phyloP scores from a whole-genome alignment of 2,113 vertebrate species.

The Phaethon lepturus region DNA sequence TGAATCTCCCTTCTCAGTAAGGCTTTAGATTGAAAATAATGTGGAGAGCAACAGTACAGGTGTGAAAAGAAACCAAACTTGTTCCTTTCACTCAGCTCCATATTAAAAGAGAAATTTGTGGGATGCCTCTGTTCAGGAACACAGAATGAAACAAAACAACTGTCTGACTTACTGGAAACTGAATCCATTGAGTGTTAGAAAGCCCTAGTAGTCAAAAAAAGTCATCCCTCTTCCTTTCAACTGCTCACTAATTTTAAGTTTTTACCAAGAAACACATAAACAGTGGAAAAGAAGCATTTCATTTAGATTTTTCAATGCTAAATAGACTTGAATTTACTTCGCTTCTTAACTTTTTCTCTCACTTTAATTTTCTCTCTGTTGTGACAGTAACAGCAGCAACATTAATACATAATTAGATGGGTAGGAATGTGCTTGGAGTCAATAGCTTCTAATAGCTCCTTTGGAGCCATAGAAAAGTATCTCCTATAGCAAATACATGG shows the following conservation, averaged over 20 bases:
- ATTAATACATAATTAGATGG: slow-evolving; percentile 44
- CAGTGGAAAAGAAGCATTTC: background rate
- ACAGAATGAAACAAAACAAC: background rate
- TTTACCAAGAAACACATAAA: background rate
- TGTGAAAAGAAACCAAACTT: background rate
- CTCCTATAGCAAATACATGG: slow-evolving; percentile 72
- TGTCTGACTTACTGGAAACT: background rate
- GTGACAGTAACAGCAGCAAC: slow-evolving; percentile 15
- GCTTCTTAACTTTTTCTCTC: background rate
- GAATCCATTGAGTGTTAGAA: background rate
- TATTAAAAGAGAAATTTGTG: background rate
- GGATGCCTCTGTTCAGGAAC: background rate
- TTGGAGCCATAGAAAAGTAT: slow-evolving; percentile 69
- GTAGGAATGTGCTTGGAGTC: slow-evolving; percentile 35
- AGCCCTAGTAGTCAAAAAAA: background rate
- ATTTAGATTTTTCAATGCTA: background rate
- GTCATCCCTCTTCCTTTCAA: background rate
- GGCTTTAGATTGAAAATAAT: background rate
- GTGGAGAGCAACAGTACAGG: background rate
- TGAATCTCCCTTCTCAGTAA: background rate
- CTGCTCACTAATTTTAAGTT: background rate
- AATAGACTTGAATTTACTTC: background rate
- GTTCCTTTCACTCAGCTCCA: background rate
- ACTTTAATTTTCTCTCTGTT: background rate
- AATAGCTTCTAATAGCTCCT: slow-evolving; percentile 67